A percentile compares a stretch with the other conserved stretches of the same genome.
Evolutionary conservation across 2,888 invertebrate species (phyloP).

Genomic region (Cybosia mesomella): DNA sequence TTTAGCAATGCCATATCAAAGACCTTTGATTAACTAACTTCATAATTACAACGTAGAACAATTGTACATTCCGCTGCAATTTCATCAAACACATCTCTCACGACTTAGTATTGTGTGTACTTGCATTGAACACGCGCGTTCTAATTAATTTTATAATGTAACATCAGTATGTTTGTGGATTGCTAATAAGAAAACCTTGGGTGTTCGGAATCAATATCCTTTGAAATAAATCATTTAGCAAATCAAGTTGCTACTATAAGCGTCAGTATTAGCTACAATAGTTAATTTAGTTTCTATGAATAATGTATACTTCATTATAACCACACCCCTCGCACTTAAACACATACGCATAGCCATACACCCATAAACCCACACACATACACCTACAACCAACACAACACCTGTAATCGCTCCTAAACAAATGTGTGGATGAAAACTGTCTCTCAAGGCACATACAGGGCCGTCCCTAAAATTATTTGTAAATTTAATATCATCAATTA

Average conservation of each 20-base stretch:
- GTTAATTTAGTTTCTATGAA: neutral
- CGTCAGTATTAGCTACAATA: neutral
- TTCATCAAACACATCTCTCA: neutral
- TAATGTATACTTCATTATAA: no score
- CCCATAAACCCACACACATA: no score
- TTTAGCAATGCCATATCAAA: neutral
- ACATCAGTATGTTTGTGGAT: neutral
- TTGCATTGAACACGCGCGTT: neutral
- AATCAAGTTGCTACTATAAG: neutral
- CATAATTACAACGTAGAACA: neutral
- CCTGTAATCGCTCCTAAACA: no score
- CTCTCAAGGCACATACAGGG: no score
- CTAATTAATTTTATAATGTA: neutral
- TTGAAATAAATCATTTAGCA: neutral
- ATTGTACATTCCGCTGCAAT: neutral
- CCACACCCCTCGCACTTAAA: no score
- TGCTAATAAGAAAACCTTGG: neutral
- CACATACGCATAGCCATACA: no score
- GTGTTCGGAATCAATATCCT: neutral
- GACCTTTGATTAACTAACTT: neutral
- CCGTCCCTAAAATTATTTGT: no score
- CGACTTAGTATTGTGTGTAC: neutral
- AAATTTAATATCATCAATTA: no score
- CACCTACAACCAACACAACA: no score
- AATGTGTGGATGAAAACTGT: no score